phyloP scores from a whole-genome alignment of 2,888 invertebrate genomes.

The Isoperla grammatica region DNA sequence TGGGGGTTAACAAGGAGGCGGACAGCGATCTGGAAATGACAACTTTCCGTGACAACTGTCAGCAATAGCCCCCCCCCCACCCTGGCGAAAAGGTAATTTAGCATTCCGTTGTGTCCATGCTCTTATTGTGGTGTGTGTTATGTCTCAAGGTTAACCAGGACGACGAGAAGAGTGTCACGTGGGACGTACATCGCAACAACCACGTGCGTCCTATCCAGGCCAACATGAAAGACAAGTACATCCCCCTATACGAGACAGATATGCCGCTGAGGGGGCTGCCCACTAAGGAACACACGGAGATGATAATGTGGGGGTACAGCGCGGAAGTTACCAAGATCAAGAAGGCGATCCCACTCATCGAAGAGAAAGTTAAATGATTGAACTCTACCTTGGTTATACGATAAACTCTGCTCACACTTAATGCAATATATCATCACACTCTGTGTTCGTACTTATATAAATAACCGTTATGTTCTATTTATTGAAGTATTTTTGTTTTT shows the following conservation, averaged over 20 bases:
- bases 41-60: too few relatives aligned
- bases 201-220: constrained; percentile 47
- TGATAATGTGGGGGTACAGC: constrained; percentile 72
- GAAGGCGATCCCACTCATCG: constrained; percentile 47
- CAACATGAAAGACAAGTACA: constrained; percentile 47
- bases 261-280: constrained; percentile 60
- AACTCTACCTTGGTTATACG: too few relatives aligned
- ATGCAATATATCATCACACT: too few relatives aligned
- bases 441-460: too few relatives aligned
- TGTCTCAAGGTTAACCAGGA: constrained; percentile 46
- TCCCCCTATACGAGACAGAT: constrained; percentile 50
- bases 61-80: not conserved
- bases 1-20: constrained; percentile 57
- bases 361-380: constrained; percentile 37
- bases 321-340: constrained; percentile 64
- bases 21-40: constrained; percentile 69
- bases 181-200: constrained; percentile 69
- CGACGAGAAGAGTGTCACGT: constrained; percentile 53
- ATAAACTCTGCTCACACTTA: too few relatives aligned
- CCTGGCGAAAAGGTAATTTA: not conserved
- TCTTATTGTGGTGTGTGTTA: too few relatives aligned
- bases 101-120: not conserved
- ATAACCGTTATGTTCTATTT: too few relatives aligned
- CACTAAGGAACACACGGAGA: constrained; percentile 58
- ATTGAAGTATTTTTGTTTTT: too few relatives aligned